phyloP scores from a whole-genome alignment of 2,888 invertebrate genomes.

The Drosophila percnosoma region DNA sequence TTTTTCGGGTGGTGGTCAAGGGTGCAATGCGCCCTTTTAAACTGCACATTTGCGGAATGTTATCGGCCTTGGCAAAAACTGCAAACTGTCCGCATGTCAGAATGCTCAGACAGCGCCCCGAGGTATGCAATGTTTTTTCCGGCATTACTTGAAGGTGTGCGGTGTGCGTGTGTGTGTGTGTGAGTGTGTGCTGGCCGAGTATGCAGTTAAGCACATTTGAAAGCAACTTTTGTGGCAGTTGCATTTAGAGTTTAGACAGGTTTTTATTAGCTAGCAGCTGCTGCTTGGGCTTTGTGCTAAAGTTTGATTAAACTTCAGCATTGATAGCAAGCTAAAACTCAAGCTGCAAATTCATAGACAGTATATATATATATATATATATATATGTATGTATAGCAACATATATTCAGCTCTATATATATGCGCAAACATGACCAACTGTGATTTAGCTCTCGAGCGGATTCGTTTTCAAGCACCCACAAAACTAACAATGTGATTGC shows the following conservation, averaged over 20 bases:
- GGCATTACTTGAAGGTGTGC: conserved; percentile 42
- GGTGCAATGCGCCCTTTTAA: conserved; percentile 1
- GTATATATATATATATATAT: neutral
- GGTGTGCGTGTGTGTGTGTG: conserved; percentile 3
- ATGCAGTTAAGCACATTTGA: conserved; percentile 42
- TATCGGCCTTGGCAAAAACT: conserved; percentile 4
- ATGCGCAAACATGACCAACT: conserved; percentile 48
- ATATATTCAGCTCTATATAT: neutral
- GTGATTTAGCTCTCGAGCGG: conserved; percentile 57
- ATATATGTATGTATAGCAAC: neutral
- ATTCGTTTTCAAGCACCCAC: conserved; percentile 31
- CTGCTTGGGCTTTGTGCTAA: conserved; percentile 40
- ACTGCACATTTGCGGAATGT: conserved; percentile 16
- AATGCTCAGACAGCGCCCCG: conserved; percentile 48
- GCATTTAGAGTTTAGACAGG: conserved; percentile 50
- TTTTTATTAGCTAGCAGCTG: conserved; percentile 51
- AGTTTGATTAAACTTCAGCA: conserved; percentile 67
- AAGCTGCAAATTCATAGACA: conserved; percentile 47
- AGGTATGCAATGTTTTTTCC: conserved; percentile 56
- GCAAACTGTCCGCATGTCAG: conserved; percentile 16
- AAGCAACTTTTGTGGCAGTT: conserved; percentile 52
- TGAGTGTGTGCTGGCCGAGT: neutral
- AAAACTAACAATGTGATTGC: conserved; percentile 36
- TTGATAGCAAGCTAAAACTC: conserved; percentile 50
- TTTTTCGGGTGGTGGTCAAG: conserved; percentile 11